These are phyloP conservation scores for Ectobius pallidus DNA, from an alignment of 2,888 invertebrate species.

Conservation along the genomic window DNA sequence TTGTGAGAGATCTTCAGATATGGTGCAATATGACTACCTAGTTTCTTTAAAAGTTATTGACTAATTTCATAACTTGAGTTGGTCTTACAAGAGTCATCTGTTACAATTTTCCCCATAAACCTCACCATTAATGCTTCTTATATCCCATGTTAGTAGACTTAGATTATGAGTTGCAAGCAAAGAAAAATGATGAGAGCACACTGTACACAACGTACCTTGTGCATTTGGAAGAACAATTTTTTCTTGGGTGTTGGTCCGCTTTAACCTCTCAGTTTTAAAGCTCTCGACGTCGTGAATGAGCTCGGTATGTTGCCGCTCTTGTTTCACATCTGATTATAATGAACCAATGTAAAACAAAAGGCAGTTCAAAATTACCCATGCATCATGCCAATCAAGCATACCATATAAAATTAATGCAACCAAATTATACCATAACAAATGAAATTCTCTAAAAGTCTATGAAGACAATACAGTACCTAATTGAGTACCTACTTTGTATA, in stretches of 20 bases:
- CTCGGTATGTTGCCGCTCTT: constrained; percentile 76
- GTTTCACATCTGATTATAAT: constrained; percentile 68
- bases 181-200: constrained; percentile 4
- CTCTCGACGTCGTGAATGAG: constrained; percentile 77
- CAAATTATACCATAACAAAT: no score
- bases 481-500: no score
- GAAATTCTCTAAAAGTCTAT: no score
- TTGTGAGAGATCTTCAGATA: no score
- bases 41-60: no score
- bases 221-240: constrained; percentile 84
- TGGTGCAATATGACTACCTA: no score
- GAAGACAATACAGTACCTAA: no score
- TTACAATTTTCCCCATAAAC: no score
- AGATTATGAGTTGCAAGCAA: background rate
- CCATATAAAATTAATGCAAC: background rate
- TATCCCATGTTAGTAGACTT: no score
- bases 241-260: constrained; percentile 80
- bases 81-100: no score
- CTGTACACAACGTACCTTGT: constrained; percentile 66
- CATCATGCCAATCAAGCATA: constrained; percentile 31
- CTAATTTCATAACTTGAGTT: no score
- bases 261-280: constrained; percentile 76
- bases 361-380: constrained; percentile 14
- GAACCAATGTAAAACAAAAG: constrained; percentile 26
- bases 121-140: no score